Evolutionary conservation across 2,113 vertebrate species (phyloP).

Genomic region (Scolopax mira): DNA sequence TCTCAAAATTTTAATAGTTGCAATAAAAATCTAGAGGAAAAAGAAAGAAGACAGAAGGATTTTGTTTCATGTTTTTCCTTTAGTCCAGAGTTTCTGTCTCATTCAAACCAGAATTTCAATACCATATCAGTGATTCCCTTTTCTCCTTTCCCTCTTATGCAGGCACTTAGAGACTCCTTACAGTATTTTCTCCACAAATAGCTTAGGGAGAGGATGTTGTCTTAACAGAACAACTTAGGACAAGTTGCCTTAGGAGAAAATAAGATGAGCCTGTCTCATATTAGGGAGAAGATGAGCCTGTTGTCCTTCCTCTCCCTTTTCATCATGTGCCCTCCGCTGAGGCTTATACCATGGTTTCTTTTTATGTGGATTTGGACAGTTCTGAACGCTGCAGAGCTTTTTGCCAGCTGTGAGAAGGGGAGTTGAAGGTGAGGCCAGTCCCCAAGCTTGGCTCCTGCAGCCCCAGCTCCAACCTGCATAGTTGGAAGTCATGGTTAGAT

Average conservation of each 20-base stretch:
- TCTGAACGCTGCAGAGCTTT: not conserved
- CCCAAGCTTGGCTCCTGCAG: not conserved
- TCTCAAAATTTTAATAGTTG: not conserved
- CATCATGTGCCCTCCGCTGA: not conserved
- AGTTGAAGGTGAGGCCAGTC: not conserved
- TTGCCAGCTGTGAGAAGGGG: not conserved
- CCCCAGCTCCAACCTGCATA: not conserved
- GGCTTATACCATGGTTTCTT: not conserved
- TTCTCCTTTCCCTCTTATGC: not conserved
- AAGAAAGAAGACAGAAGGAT: not conserved
- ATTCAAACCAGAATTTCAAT: not conserved
- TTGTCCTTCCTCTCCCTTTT: not conserved
- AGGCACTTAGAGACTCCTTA: not conserved
- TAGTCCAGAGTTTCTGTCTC: not conserved
- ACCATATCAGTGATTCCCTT: not conserved
- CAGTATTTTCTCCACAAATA: not conserved
- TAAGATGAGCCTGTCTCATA: not conserved
- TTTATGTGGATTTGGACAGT: not conserved
- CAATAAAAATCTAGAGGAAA: not conserved
- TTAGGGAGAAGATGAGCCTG: not conserved
- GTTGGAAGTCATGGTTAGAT: not conserved
- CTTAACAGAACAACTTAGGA: not conserved
- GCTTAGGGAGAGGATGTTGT: not conserved
- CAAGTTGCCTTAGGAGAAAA: not conserved
- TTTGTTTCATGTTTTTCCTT: not conserved